Evolutionary conservation across 2,113 vertebrate genomes (phyloP), one percentile per base, ranked within the genome.

Genomic region (Nannospalax galili): DNA sequence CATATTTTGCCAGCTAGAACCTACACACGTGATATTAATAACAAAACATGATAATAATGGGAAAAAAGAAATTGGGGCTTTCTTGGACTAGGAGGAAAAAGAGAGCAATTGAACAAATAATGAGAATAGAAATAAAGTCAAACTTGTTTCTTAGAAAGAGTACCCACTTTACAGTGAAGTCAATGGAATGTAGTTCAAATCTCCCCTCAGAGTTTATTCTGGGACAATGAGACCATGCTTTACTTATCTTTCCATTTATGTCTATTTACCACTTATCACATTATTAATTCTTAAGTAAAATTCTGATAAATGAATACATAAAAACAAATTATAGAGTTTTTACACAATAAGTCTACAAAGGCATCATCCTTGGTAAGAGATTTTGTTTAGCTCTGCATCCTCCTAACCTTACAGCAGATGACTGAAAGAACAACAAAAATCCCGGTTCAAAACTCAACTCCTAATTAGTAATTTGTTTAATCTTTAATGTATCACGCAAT

Each of bases 401-500:
- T 84, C 14, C 30, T 7, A 40, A 75, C 22, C 20, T 17, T 35
- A 32, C 0, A 79, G 17, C 26, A 86, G 32, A 69, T 58, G 62
- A n/a, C 67, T 64, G 5, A 73, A 65, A 92, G 67, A 89, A 52
- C 28, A 69, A 91, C 45, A 91, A 70, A 73, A 20, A 42, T 73
- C 26, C 64, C 64, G 74, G 24, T 72, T 94, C 60, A 69, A 90
- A 37, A 42, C 52, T 40, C 64, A 95, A 52, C 30, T 42, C 72
- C 17, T 32, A 56, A 37, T 42, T 26, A 77, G 32, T 20, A 84
- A 40, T 40, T 78, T 40, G 86, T 69, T 95, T 91, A 67, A 86
- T 82, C 30, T 90, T 93, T 74, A 93, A 20, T 24, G 4, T 69
- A 35, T 58, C 48, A 56, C 17, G 37, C n/a, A 95, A 94, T n/a